Evolutionary conservation across 2,113 vertebrate genomes (phyloP).

Genomic region (Psophia crepitans): DNA sequence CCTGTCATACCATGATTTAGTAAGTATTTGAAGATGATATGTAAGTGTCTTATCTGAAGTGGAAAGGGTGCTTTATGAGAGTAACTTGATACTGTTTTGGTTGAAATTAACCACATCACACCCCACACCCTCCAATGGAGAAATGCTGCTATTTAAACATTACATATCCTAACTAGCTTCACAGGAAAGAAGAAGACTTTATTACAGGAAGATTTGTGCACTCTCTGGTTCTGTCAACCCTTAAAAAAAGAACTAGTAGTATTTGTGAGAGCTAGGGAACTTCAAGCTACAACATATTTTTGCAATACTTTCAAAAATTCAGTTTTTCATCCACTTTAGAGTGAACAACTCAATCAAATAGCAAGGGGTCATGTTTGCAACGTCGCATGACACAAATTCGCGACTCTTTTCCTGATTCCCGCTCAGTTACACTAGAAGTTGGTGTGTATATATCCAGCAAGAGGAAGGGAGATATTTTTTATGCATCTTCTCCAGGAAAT

Average conservation of each 20-base stretch:
- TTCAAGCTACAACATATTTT: neutral
- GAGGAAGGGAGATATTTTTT: neutral
- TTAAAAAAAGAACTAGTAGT: neutral
- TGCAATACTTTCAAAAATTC: neutral
- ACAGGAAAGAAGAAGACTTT: neutral
- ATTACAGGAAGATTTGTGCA: neutral
- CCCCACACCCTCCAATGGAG: neutral
- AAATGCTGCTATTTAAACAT: neutral
- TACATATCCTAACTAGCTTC: neutral
- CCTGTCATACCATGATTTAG: neutral
- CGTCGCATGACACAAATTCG: neutral
- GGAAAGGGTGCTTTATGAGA: neutral
- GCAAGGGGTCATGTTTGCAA: neutral
- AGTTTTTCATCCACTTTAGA: neutral
- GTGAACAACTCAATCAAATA: neutral
- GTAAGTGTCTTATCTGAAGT: neutral
- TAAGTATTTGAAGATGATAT: neutral
- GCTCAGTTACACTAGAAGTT: neutral
- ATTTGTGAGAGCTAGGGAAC: neutral
- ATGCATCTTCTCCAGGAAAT: conserved; percentile 29
- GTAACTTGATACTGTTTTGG: neutral
- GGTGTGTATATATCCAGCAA: neutral
- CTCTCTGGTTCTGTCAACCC: neutral
- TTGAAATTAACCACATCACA: neutral
- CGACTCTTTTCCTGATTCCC: neutral